Evolutionary conservation across 2,113 vertebrate species (phyloP).

Genomic region (Calidris pugnax): DNA sequence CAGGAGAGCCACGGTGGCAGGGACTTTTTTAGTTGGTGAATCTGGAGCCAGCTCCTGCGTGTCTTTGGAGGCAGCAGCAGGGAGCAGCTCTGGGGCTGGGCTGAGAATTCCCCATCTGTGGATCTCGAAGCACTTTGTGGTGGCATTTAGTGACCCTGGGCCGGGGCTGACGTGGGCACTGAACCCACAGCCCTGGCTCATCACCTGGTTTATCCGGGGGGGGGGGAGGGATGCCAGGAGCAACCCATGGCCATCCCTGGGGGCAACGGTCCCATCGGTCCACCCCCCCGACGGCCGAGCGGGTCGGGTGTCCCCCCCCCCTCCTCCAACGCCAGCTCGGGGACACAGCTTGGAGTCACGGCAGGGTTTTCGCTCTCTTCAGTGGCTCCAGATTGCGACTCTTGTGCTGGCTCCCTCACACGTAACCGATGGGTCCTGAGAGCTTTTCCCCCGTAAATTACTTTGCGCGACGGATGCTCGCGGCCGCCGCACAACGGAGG

Average conservation of each 20-base stretch:
- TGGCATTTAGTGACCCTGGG: background rate
- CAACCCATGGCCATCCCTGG: background rate
- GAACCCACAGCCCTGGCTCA: background rate
- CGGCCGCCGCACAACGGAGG: constrained; percentile 37
- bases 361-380: constrained; percentile 51
- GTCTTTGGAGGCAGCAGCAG: background rate
- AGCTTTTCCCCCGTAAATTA: constrained; percentile 65
- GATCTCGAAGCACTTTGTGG: background rate
- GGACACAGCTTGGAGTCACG: constrained; percentile 22
- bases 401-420: constrained; percentile 39
- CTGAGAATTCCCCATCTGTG: background rate
- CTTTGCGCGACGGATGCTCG: constrained; percentile 36
- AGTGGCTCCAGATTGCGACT: constrained; percentile 64
- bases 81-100: background rate
- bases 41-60: background rate
- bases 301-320: fast-evolving
- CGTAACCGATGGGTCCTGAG: constrained; percentile 65
- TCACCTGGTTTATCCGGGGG: background rate
- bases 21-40: fast-evolving
- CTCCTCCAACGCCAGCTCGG: background rate
- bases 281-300: fast-evolving
- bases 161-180: fast-evolving
- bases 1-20: background rate
- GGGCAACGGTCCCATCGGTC: background rate
- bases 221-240: background rate